Evolutionary conservation across 2,113 vertebrate genomes (phyloP).

Genomic region (Microcebus griseorufus): DNA sequence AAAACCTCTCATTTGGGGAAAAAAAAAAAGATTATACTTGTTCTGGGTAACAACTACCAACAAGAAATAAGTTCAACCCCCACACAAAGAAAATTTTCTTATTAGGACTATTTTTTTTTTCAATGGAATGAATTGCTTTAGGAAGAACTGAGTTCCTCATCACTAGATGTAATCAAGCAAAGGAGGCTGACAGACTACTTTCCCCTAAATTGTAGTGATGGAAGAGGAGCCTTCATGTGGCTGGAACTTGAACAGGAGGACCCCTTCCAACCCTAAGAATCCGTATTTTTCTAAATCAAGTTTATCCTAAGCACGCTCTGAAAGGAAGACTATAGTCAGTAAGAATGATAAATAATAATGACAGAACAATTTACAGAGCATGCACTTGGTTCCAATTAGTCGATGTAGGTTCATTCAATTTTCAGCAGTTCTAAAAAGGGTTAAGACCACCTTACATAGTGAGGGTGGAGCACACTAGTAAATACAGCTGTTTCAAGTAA

Average conservation of each 20-base stretch:
- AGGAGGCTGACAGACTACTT: neutral
- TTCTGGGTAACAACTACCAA: neutral
- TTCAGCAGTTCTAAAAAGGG: constrained; percentile 53
- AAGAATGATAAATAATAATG: neutral
- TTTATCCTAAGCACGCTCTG: neutral
- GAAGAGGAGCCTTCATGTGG: neutral
- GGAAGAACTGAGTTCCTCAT: neutral
- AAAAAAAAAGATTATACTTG: neutral
- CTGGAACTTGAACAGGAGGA: neutral
- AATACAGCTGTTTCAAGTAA: constrained; percentile 77
- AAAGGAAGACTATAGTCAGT: neutral
- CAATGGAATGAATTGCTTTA: neutral
- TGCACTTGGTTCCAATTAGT: neutral
- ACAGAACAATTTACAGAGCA: neutral
- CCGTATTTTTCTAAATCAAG: neutral
- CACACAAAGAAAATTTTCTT: neutral
- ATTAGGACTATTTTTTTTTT: neutral
- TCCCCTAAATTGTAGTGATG: neutral
- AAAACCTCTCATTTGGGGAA: neutral
- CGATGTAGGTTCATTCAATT: neutral
- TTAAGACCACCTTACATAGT: constrained; percentile 67
- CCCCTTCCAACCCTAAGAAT: neutral
- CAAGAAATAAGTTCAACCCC: neutral
- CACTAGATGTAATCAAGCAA: neutral
- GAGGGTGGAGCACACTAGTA: constrained; percentile 56